Conservation (phyloP, 2,113 vertebrate genomes). For the Gila orcuttii region DNA sequence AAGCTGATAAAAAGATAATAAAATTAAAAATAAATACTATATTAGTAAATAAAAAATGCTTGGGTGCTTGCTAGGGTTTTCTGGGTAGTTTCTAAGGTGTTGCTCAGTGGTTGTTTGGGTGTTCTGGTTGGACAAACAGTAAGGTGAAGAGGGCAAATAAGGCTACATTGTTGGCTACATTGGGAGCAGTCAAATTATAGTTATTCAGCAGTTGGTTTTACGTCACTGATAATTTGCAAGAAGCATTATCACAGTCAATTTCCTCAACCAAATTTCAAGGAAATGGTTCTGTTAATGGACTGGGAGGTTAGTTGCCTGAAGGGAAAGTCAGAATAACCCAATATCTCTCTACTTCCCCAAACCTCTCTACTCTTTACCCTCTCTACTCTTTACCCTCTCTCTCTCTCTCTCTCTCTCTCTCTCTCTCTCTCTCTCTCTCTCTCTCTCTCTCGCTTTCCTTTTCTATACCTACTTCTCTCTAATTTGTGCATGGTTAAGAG, state of each 20-base stretch:
- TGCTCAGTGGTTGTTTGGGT: neutral
- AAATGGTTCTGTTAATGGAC: constrained; percentile 60
- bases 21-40: neutral
- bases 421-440: neutral
- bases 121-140: neutral
- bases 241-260: constrained; percentile 54
- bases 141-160: neutral
- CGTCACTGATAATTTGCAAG: constrained; percentile 30
- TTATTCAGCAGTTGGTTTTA: neutral
- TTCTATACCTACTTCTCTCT: constrained; percentile 5
- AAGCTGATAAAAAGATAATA: too few relatives aligned
- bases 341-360: neutral
- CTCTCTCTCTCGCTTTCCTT: neutral
- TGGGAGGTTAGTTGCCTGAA: constrained; percentile 45
- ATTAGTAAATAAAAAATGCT: neutral
- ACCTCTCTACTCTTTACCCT: constrained; percentile 15
- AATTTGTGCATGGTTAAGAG: constrained; percentile 20
- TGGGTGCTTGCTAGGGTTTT: neutral
- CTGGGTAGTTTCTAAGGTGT: neutral
- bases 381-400: neutral
- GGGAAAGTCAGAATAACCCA: constrained; percentile 32
- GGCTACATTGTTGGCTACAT: neutral
- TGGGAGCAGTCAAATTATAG: neutral
- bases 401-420: too few relatives aligned
- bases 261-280: constrained; percentile 54